phyloP scores from a whole-genome alignment of 2,113 vertebrate species.

The Rallus limicola region DNA sequence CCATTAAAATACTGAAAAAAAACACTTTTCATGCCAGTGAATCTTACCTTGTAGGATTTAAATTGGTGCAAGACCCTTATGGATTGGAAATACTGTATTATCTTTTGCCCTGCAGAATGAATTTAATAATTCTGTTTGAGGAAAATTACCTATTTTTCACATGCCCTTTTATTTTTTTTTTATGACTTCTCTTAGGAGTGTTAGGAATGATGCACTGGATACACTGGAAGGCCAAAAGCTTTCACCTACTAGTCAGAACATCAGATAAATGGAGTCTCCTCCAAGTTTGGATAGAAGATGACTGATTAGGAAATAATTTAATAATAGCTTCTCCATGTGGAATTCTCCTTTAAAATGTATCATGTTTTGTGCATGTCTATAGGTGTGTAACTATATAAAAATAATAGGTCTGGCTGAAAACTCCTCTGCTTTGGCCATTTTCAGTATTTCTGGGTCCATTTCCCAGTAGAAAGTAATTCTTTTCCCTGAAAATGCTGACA shows the following conservation, averaged over 20 bases:
- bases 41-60: constrained; percentile 9
- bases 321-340: constrained; percentile 40
- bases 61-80: constrained; percentile 45
- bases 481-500: neutral
- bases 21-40: neutral
- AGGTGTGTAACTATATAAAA: constrained; percentile 47
- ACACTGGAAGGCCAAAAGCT: constrained; percentile 23
- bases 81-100: constrained; percentile 15
- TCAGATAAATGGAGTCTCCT: neutral
- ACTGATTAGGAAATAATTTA: constrained; percentile 58
- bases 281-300: constrained; percentile 14
- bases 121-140: constrained; percentile 31
- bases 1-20: neutral
- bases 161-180: neutral
- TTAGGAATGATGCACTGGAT: neutral
- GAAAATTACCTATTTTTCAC: constrained; percentile 31
- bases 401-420: constrained; percentile 40
- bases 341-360: constrained; percentile 51
- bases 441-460: constrained; percentile 34
- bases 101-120: constrained; percentile 9
- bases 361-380: constrained; percentile 26
- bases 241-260: constrained; percentile 18
- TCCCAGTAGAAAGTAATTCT: constrained; percentile 25
- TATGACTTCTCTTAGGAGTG: neutral
- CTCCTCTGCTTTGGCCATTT: constrained; percentile 36